These are phyloP conservation scores for Eucera pruinosa DNA, from an alignment of 2,888 invertebrate species.

Conservation along the genomic window DNA sequence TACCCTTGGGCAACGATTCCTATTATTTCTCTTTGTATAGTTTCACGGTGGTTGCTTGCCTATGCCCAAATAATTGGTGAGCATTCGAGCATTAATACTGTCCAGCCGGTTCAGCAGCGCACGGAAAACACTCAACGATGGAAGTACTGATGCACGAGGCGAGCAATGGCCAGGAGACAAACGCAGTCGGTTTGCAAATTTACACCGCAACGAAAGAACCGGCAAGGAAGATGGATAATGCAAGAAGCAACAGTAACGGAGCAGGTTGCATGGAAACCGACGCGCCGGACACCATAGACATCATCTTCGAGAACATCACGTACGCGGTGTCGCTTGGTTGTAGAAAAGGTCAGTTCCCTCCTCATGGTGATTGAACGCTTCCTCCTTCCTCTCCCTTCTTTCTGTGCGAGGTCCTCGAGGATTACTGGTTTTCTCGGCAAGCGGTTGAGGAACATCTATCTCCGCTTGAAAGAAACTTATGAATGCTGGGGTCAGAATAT, in stretches of 20 bases:
- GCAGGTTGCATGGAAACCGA: slow-evolving; percentile 12
- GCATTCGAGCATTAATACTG: slow-evolving; percentile 25
- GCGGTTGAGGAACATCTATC: neutral
- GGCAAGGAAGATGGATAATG: slow-evolving; percentile 1
- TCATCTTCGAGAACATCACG: slow-evolving; percentile 90
- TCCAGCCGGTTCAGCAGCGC: slow-evolving; percentile 21
- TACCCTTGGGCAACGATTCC: no score
- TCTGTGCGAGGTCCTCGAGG: neutral
- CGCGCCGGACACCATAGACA: slow-evolving; percentile 87
- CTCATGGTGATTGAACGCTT: neutral
- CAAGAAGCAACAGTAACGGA: neutral
- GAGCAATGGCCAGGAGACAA: slow-evolving; percentile 63
- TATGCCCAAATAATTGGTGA: slow-evolving; percentile 22
- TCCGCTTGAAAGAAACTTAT: neutral
- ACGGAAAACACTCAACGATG: slow-evolving; percentile 66
- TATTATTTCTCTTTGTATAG: no score
- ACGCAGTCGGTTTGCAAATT: slow-evolving; percentile 5
- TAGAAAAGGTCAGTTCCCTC: slow-evolving; percentile 87
- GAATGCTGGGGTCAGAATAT: no score
- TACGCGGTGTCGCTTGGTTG: slow-evolving; percentile 90
- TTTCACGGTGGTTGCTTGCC: slow-evolving; percentile 9
- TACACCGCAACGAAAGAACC: slow-evolving; percentile 17
- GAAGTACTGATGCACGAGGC: slow-evolving; percentile 82
- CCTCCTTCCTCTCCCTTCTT: neutral
- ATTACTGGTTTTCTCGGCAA: neutral